Evolutionary conservation across 2,797 vertebrate genomes (phyloP).

Genomic region (Otolemur crassicaudatus): DNA sequence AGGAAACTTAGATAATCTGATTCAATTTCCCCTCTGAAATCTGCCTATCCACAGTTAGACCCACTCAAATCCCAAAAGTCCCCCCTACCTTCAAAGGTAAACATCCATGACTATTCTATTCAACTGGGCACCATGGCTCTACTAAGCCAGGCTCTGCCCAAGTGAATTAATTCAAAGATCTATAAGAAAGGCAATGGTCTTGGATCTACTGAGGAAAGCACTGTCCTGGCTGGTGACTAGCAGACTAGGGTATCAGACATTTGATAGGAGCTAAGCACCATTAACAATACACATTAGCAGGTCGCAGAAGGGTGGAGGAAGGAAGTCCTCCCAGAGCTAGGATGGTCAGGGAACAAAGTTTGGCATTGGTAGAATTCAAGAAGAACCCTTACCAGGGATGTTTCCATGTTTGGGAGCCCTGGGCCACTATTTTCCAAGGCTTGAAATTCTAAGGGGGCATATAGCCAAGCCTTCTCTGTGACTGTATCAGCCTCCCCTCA

Average conservation of each 20-base stretch:
- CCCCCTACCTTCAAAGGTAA: neutral
- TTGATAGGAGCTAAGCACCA: neutral
- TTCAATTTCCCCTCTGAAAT: neutral
- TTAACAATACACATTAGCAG: neutral
- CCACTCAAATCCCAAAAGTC: neutral
- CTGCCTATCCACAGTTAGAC: neutral
- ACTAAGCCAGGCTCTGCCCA: neutral
- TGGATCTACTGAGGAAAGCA: neutral
- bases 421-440: neutral
- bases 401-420: neutral
- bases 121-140: neutral
- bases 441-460: neutral
- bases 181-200: neutral
- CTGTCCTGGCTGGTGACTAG: neutral
- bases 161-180: neutral
- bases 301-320: neutral
- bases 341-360: neutral
- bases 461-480: neutral
- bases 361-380: neutral
- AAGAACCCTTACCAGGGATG: neutral
- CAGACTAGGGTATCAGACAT: neutral
- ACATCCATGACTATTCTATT: neutral
- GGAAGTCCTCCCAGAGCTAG: neutral
- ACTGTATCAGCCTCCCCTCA: neutral
- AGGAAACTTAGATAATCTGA: neutral